Conservation (phyloP, 2,113 vertebrate genomes). For the Chaetodon auriga region DNA sequence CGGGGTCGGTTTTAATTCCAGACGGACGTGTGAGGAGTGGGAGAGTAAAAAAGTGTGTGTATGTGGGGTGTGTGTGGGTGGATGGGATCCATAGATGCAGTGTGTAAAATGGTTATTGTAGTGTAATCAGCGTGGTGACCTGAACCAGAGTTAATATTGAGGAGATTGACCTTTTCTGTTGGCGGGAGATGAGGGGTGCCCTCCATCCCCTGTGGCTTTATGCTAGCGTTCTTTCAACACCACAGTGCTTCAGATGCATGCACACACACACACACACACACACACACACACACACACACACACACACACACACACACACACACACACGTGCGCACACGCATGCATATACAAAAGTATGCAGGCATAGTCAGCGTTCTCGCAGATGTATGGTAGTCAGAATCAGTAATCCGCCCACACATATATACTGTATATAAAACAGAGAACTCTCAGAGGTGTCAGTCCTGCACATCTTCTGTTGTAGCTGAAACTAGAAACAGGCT, state of each 20-base stretch:
- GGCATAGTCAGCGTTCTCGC: conserved; percentile 4
- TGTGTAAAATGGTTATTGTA: conserved; percentile 81
- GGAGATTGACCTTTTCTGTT: conserved; percentile 78
- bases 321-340: background rate
- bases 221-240: conserved; percentile 53
- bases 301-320: background rate
- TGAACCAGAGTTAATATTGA: conserved; percentile 78
- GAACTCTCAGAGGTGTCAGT: conserved; percentile 4
- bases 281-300: too few relatives aligned
- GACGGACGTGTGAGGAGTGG: conserved; percentile 71
- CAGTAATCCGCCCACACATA: conserved; percentile 21
- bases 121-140: conserved; percentile 79
- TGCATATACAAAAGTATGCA: conserved; percentile 3
- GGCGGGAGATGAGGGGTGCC: conserved; percentile 64
- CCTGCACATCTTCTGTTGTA: background rate
- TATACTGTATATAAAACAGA: background rate
- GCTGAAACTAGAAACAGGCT: conserved; percentile 39
- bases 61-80: conserved; percentile 27
- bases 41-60: conserved; percentile 39
- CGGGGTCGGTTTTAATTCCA: conserved; percentile 75
- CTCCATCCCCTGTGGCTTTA: conserved; percentile 58
- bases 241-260: background rate
- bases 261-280: background rate
- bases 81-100: conserved; percentile 44
- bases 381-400: conserved; percentile 21